Base-by-base conservation (phyloP, 2,797 vertebrate species). In the Eurystomus glaucurus region DNA sequence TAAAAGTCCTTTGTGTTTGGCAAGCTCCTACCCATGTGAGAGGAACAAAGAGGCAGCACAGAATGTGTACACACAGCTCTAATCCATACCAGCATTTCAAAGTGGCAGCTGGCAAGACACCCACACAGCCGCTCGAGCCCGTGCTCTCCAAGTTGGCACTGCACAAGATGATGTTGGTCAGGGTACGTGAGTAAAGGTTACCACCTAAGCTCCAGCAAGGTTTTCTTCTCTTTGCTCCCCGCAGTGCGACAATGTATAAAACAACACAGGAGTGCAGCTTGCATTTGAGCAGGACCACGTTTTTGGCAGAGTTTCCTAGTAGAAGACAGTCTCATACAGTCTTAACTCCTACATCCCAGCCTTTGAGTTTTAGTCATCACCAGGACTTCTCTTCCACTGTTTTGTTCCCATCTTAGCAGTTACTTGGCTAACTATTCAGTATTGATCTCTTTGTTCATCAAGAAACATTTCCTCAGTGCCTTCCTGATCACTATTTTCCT, bases 1-100 rank as follows among this genome's bases (percentile, higher is more conserved):
- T 90, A 93, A 90, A 78, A 93, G 58, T n/a, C 45, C 88, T 96
- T 83, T 96, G 81, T 75, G 93, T 62, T 94, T 97, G 97, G 93
- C 94, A 96, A 90, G 92, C 90, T 93, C 69, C 80, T 90, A 76
- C 71, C 92, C 92, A 89, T 85, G 93, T 80, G 92, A 93, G 92
- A 87, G 90, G 81, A 93, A 94, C 89, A 95, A 94, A 91, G 92
- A 88, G 77, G 92, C 89, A 91, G 93, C 72, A 88, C 92, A 96
- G 90, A 88, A 90, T 48, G 92, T 93, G 91, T 89, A 92, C 78
- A 92, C 95, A 79, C 66, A 80, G 92, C 94, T 93, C 94, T 88
- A 96, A 96, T 93, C 95, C 93, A 95, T 76, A 96, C 41, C 86
- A 96, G 94, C 79, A 61, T 51, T 94, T 68, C 88, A 5, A 81